These are phyloP conservation scores for Chamaetylas fuelleborni DNA, from an alignment of 2,113 vertebrate genomes.

Conservation along the genomic window DNA sequence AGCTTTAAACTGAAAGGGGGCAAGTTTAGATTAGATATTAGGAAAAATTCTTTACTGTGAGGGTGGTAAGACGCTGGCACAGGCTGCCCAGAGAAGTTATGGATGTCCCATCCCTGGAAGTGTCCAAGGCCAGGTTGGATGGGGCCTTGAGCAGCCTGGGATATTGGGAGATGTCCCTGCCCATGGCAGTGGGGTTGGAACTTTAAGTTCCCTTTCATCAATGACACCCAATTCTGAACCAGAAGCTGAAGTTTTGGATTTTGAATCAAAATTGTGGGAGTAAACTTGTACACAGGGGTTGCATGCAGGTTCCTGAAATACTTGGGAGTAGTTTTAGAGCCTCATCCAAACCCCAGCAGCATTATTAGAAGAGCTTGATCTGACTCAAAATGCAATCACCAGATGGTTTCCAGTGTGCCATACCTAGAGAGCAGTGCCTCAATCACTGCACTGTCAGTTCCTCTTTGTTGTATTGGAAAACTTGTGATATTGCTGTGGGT, in stretches of 20 bases:
- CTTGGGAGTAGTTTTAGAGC: background rate
- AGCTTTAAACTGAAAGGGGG: background rate
- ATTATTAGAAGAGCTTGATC: background rate
- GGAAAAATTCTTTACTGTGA: background rate
- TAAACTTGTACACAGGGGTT: background rate
- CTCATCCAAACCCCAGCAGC: background rate
- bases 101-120: background rate
- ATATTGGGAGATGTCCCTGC: background rate
- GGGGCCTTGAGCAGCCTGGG: background rate
- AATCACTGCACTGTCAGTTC: background rate
- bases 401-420: background rate
- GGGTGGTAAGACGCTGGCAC: background rate
- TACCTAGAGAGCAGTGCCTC: background rate
- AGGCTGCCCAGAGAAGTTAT: background rate
- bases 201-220: background rate
- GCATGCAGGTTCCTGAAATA: background rate
- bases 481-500: background rate
- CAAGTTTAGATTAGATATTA: background rate
- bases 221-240: background rate
- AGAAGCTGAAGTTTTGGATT: background rate
- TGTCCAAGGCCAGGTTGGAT: background rate
- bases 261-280: background rate
- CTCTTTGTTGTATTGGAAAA: background rate
- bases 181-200: background rate
- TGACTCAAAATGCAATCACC: background rate